These are phyloP conservation scores for Seriola quinqueradiata DNA, from an alignment of 2,113 vertebrate species.

Conservation along the genomic window DNA sequence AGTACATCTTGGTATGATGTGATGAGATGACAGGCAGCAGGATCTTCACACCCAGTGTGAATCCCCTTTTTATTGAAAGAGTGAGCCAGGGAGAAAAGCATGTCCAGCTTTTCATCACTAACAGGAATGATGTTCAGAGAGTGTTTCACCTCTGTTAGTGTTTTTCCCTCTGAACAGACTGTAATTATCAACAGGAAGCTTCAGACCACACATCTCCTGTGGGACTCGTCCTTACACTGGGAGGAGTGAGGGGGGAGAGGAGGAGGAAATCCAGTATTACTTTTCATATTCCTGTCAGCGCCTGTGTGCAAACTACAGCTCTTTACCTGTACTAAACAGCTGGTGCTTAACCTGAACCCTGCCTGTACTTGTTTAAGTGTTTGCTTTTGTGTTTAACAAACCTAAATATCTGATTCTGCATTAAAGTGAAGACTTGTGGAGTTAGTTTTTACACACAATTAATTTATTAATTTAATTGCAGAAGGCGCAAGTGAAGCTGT, in stretches of 20 bases:
- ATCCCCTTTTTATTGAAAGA: not conserved
- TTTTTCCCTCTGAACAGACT: constrained; percentile 52
- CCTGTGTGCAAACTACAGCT: not conserved
- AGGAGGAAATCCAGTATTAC: constrained; percentile 26
- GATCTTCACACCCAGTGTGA: not conserved
- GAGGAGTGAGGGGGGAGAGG: not conserved
- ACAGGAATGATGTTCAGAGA: constrained; percentile 28
- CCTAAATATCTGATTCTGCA: not conserved
- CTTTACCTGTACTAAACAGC: constrained; percentile 1
- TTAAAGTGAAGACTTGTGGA: not conserved
- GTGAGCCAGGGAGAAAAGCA: constrained; percentile 5
- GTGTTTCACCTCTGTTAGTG: constrained; percentile 44
- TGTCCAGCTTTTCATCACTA: constrained; percentile 29
- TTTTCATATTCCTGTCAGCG: constrained; percentile 33
- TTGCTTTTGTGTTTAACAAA: not conserved
- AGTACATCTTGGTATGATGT: not conserved
- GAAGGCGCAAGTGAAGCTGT: not conserved
- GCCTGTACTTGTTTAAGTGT: constrained; percentile 8
- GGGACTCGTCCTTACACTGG: constrained; percentile 11
- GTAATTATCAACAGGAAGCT: constrained; percentile 78
- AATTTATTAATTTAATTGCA: constrained; percentile 8
- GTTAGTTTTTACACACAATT: not conserved
- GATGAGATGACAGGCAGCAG: not conserved
- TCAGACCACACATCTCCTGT: constrained; percentile 53
- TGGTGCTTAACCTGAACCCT: not conserved